phyloP scores from a whole-genome alignment of 1,140 invertebrate species.

The Samia ricini region DNA sequence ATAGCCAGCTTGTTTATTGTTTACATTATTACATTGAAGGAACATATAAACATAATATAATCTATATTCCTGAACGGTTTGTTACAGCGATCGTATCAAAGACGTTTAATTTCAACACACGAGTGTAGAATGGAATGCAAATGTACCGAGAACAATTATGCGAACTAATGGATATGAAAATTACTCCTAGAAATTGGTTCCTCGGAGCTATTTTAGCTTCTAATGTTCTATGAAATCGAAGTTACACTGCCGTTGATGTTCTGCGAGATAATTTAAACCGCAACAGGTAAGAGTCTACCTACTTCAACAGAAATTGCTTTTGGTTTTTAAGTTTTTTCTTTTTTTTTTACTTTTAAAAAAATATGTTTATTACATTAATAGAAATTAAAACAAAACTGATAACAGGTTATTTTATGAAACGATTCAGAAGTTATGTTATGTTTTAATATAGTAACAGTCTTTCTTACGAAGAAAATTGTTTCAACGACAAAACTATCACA shows the following conservation, averaged over 20 bases:
- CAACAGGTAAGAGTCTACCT: not conserved
- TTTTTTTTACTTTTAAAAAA: not conserved
- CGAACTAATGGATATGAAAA: constrained; percentile 5
- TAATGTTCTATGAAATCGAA: not conserved
- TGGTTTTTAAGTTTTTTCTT: not conserved
- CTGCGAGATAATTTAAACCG: not conserved
- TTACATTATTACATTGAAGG: too few species aligned
- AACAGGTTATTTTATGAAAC: too few species aligned
- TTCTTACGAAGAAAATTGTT: too few species aligned
- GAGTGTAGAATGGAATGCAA: not conserved
- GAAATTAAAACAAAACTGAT: too few species aligned
- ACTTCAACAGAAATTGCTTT: not conserved
- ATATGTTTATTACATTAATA: too few species aligned
- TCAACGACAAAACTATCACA: too few species aligned
- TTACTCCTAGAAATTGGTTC: not conserved
- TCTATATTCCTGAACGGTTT: not conserved
- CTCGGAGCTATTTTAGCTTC: constrained; percentile 1
- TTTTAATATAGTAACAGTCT: too few species aligned
- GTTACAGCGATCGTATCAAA: not conserved
- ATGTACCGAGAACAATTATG: not conserved
- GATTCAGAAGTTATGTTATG: too few species aligned
- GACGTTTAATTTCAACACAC: not conserved
- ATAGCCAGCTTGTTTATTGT: too few species aligned
- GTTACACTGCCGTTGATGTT: not conserved
- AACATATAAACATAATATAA: not conserved